Evolutionary conservation across 2,888 invertebrate species (phyloP).

Genomic region (Alsophila aescularia): DNA sequence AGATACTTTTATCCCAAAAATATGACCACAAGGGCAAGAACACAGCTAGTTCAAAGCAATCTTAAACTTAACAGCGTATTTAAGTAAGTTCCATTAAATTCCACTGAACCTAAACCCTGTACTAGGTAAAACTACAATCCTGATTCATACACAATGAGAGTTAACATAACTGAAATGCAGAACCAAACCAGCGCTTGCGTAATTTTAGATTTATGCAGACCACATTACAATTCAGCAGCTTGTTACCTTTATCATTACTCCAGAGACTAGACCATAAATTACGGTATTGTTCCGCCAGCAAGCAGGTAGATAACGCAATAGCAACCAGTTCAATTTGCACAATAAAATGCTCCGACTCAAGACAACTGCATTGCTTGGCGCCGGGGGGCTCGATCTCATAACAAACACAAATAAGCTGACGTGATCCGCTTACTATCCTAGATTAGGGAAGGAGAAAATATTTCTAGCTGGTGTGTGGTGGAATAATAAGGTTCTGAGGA

Average conservation of each 20-base stretch:
- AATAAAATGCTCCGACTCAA: constrained; percentile 49
- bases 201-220: constrained; percentile 53
- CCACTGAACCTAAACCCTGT: background rate
- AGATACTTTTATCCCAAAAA: too few relatives aligned
- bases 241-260: constrained; percentile 68
- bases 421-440: constrained; percentile 80
- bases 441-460: constrained; percentile 72
- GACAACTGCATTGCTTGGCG: constrained; percentile 51
- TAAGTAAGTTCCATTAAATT: too few relatives aligned
- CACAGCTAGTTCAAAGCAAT: too few relatives aligned
- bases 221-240: constrained; percentile 59
- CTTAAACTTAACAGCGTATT: too few relatives aligned
- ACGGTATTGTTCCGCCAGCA: constrained; percentile 57
- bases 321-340: constrained; percentile 56
- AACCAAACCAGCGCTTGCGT: constrained; percentile 39
- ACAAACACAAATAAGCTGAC: constrained; percentile 83
- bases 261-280: constrained; percentile 58
- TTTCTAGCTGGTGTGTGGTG: constrained; percentile 52
- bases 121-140: background rate
- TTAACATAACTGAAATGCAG: constrained; percentile 9
- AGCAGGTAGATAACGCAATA: constrained; percentile 31
- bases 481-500: constrained; percentile 21
- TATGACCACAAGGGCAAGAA: too few relatives aligned
- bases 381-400: constrained; percentile 76
- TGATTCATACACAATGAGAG: background rate